Percentiles rank a stretch among this genome's conserved stretches.
Evolutionary conservation across 2,888 invertebrate genomes (phyloP).

Genomic region (Lithosia quadra): DNA sequence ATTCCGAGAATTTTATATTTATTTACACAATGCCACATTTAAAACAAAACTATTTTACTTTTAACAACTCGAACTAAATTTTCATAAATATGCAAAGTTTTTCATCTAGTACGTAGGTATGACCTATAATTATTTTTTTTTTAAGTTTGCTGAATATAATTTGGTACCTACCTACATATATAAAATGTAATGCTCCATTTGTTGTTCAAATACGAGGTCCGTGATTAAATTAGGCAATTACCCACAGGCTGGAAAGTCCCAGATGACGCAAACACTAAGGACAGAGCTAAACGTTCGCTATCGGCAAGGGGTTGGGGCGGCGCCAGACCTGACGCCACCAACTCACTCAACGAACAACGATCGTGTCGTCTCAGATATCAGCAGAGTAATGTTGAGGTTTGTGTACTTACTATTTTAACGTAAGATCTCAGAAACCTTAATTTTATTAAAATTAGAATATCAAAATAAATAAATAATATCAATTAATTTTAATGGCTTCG

Average conservation of each 20-base stretch:
- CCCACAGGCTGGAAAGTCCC: conserved; percentile 94
- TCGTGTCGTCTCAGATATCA: conserved; percentile 95
- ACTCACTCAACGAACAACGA: conserved; percentile 88
- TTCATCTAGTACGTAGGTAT: too few relatives aligned
- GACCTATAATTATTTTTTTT: too few relatives aligned
- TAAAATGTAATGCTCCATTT: neutral
- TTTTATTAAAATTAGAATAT: too few relatives aligned
- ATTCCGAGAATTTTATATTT: neutral
- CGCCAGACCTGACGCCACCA: conserved; percentile 88
- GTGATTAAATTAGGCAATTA: conserved; percentile 6
- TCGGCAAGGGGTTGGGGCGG: conserved; percentile 86
- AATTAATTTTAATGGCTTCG: too few relatives aligned
- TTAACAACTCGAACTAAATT: neutral
- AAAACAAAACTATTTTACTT: neutral
- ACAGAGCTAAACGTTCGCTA: conserved; percentile 88
- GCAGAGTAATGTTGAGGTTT: conserved; percentile 95
- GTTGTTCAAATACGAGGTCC: neutral
- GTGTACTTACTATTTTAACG: conserved; percentile 5
- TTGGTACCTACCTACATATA: neutral
- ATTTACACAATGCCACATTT: neutral
- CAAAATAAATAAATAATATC: neutral
- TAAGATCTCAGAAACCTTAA: too few relatives aligned
- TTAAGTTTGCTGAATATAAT: too few relatives aligned
- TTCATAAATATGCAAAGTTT: too few relatives aligned
- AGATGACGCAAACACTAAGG: conserved; percentile 89